Evolutionary conservation across 2,113 vertebrate genomes (phyloP).

Genomic region (Microcebus griseorufus): DNA sequence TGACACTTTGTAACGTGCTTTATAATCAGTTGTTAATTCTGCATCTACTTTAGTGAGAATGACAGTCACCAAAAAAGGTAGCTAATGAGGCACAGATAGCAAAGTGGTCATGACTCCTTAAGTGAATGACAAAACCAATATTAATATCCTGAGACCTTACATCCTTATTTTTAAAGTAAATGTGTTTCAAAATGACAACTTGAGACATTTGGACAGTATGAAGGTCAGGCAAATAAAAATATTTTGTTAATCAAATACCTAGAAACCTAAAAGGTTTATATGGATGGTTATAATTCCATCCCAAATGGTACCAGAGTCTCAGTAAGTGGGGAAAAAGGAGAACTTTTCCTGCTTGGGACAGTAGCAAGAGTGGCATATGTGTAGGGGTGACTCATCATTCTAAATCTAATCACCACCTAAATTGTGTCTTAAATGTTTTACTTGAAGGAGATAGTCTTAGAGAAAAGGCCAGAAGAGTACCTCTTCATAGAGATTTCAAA

Average conservation of each 20-base stretch:
- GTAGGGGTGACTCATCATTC: neutral
- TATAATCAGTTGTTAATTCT: neutral
- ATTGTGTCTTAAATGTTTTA: constrained; percentile 35
- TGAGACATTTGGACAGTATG: neutral
- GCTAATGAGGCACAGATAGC: neutral
- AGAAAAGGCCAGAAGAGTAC: neutral
- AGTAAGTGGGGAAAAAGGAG: neutral
- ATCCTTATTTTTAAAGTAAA: neutral
- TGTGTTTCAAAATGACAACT: neutral
- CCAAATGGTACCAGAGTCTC: neutral
- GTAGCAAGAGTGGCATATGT: neutral
- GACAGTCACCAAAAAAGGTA: neutral
- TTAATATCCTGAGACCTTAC: neutral
- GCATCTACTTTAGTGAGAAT: neutral
- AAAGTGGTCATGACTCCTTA: neutral
- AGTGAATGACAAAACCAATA: neutral
- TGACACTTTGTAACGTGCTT: neutral
- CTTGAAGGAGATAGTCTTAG: neutral
- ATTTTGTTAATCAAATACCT: neutral
- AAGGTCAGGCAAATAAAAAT: neutral
- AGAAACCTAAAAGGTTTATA: neutral
- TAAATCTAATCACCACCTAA: neutral
- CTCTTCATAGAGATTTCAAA: constrained; percentile 24
- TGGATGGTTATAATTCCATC: neutral
- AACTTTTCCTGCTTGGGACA: neutral